phyloP scores from a whole-genome alignment of 30 jellyfish, hydroid and myxozoan species.

The Turritopsis rubra region DNA sequence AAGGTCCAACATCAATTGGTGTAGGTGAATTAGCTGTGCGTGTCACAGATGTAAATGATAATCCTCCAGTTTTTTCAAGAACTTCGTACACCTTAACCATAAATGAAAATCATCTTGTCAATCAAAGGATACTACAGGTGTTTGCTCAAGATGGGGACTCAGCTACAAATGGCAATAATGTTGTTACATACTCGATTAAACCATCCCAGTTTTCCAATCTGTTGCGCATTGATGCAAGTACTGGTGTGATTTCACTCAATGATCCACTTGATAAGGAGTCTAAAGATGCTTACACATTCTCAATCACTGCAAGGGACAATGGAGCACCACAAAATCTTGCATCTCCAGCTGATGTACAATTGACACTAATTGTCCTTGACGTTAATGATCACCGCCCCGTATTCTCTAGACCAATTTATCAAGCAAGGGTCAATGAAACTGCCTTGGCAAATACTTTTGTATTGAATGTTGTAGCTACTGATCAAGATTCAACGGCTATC shows the following conservation, averaged over 20 bases:
- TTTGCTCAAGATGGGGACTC: slow-evolving; percentile 53
- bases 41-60: slow-evolving; percentile 61
- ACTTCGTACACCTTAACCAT: slow-evolving; percentile 22
- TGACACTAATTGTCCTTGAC: slow-evolving; percentile 48
- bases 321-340: slow-evolving; percentile 20
- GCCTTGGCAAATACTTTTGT: slow-evolving; percentile 29
- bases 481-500: slow-evolving; percentile 53
- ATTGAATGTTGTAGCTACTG: slow-evolving; percentile 60
- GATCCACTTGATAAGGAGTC: background rate
- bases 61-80: slow-evolving; percentile 45
- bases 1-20: slow-evolving; percentile 54
- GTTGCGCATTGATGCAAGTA: slow-evolving; percentile 21
- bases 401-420: slow-evolving; percentile 49
- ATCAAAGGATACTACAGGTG: slow-evolving; percentile 27
- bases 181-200: slow-evolving; percentile 4
- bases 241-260: slow-evolving; percentile 29
- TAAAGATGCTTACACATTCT: slow-evolving; percentile 1
- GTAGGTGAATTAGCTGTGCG: slow-evolving; percentile 42
- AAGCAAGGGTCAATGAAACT: slow-evolving; percentile 45
- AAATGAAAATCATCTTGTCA: slow-evolving; percentile 23
- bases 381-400: slow-evolving; percentile 75
- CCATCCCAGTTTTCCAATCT: background rate
- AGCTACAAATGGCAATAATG: slow-evolving; percentile 29
- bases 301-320: slow-evolving; percentile 36
- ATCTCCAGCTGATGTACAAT: slow-evolving; percentile 26